Evolutionary conservation across 1,140 invertebrate species (phyloP), one percentile per base, ranked within the genome.

Genomic region (Drosophila santomea): DNA sequence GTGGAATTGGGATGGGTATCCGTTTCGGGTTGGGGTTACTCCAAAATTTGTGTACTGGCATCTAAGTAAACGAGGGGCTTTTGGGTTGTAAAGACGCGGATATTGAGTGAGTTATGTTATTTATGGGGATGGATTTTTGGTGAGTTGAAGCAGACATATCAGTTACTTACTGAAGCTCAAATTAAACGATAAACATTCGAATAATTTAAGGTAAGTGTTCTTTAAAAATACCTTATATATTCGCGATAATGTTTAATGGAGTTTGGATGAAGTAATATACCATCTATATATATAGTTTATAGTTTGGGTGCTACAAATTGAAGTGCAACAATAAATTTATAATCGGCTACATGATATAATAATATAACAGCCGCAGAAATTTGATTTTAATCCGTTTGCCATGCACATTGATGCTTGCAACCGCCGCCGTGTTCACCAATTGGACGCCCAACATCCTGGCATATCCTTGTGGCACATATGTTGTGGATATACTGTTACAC

Each of bases 401-500:
- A 36, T 15, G 8, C 2, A 25, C 4, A n/a, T 11, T 67, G 25
- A 5, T n/a, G 32, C 32, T 10, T 32, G 32, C 32, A 32, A 32
- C 39, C 28, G 11, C 28, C 11, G 15, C 15, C 15, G 20, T 15
- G 47, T 17, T n/a, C 35, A 15, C 4, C 74, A 77, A 74, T 68
- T 57, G 60, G 38, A 66, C 50, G 67, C 10, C n/a, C 55, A 52
- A 56, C 67, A 78, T 61, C 28, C 74, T 45, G 63, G 20, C 20
- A 20, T 4, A 25, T 4, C 36, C 20, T 48, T 55, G 60, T 74
- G 61, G 80, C 69, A 55, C 80, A 83, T 84, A 85, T 85, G 81
- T 66, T 83, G 61, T 28, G 36, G 75, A 72, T 73, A 75, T 75
- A 63, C 54, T 57, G 54, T 77, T 77, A 76, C 72, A 76, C 25